phyloP scores from a whole-genome alignment of 35 echinoderm and acorn worm genomes.

The Anneissia japonica region DNA sequence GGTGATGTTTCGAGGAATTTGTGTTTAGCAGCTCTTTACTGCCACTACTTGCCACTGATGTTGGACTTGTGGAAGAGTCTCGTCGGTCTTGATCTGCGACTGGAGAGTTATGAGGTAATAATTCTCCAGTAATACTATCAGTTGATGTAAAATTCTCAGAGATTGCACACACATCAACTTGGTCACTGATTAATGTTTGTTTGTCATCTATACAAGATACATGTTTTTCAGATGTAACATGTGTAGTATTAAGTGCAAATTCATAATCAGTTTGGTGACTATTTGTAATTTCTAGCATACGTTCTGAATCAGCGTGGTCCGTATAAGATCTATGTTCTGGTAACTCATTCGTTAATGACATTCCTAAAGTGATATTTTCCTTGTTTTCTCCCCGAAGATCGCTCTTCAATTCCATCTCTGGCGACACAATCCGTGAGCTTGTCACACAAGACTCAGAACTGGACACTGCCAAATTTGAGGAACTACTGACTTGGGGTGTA shows the following conservation, averaged over 20 bases:
- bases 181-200: background rate
- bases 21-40: background rate
- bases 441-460: constrained; percentile 31
- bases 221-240: background rate
- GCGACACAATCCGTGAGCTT: constrained; percentile 6
- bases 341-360: background rate
- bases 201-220: background rate
- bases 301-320: background rate
- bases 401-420: background rate
- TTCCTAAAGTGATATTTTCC: background rate
- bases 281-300: background rate
- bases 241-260: background rate
- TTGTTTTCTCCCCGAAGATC: background rate
- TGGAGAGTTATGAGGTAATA: background rate
- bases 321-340: background rate
- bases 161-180: background rate
- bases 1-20: background rate
- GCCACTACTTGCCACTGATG: background rate
- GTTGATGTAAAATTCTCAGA: background rate
- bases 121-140: background rate
- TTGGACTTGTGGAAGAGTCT: background rate
- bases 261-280: background rate
- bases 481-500: background rate
- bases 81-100: background rate
- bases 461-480: background rate